Conservation (phyloP, 2,797 vertebrate genomes). For the Anguilla marmorata region DNA sequence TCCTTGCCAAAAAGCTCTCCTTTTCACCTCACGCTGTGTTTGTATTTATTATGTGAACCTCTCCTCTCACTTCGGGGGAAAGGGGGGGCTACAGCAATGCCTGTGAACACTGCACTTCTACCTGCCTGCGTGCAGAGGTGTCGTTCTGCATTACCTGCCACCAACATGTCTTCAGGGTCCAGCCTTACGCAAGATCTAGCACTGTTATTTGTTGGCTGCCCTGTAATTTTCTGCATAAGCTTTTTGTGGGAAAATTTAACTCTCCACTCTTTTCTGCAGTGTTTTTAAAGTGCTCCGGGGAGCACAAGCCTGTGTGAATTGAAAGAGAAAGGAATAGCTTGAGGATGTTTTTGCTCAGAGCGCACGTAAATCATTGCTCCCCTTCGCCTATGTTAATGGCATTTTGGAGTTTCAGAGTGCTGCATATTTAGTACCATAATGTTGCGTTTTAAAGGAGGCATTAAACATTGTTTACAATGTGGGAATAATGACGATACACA, state of each 20-base stretch:
- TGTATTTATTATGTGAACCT: slow-evolving; percentile 60
- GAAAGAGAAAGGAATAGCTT: not conserved
- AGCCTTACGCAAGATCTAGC: not conserved
- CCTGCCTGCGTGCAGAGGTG: slow-evolving; percentile 52
- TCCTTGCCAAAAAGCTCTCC: slow-evolving; percentile 39
- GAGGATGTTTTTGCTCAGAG: not conserved
- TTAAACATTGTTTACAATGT: not conserved
- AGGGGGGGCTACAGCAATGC: slow-evolving; percentile 26
- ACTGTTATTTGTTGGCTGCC: not conserved
- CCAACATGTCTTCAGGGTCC: not conserved
- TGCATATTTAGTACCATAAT: not conserved
- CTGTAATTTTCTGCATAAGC: not conserved
- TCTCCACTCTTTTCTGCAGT: not conserved
- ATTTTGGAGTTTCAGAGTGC: not conserved
- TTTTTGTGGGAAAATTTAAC: not conserved
- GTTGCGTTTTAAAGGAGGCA: not conserved
- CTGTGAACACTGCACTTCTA: slow-evolving; percentile 37
- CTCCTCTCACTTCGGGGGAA: slow-evolving; percentile 42
- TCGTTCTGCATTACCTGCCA: slow-evolving; percentile 40
- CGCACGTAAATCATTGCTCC: not conserved
- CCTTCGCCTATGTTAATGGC: not conserved
- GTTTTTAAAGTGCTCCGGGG: not conserved
- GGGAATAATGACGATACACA: not conserved
- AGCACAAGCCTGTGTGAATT: not conserved
- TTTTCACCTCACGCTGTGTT: slow-evolving; percentile 51